Evolutionary conservation across 2,113 vertebrate genomes (phyloP), one percentile per base, ranked within the genome.

Genomic region (Tursiops truncatus): DNA sequence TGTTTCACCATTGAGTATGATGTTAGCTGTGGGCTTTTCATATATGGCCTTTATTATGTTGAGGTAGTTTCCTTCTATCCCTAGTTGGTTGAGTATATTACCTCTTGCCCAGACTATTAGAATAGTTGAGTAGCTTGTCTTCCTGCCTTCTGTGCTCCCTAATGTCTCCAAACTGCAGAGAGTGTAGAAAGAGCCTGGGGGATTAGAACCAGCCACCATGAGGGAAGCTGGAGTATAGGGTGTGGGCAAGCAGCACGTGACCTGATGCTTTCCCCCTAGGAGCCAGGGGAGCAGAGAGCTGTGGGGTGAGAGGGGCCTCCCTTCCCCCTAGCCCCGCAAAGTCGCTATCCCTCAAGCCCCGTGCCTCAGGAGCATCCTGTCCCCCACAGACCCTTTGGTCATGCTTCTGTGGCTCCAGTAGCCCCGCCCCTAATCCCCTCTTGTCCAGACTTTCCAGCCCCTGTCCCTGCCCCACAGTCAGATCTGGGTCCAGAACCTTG

Each of bases 91-190:
- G 80, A 86, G 47, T 38, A 1, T 58, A 28, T 89, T 85, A 9
- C 23, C 53, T 84, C 73, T 50, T 70, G 44, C 76, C 31, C 76
- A 83, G 47, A 67, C 50, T 25, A 18, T 44, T 68, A 20, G 50
- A 95, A 60, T 28, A 58, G 38, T 85, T 80, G 85, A 58, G 41
- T 58, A 74, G 31, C 5, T 85, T 28, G 10, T 77, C n/a, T 71
- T 63, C 31, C 28, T 73, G 50, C 18, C 71, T 77, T 13, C 53
- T 36, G 36, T 26, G 38, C 7, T 73, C 9, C 63, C 86, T 82
- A 70, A 58, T 12, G 12, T 89, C 65, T 85, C 79, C 68, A 95
- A 79, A 74, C 47, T 73, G 60, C 58, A 89, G 81, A 47, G n/a
- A 50, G 21, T 53, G 13, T 71, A 70, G 71, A 67, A 71, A 77